These are phyloP conservation scores for Buceros bicornis DNA, from an alignment of 2,797 vertebrate genomes.

Conservation along the genomic window DNA sequence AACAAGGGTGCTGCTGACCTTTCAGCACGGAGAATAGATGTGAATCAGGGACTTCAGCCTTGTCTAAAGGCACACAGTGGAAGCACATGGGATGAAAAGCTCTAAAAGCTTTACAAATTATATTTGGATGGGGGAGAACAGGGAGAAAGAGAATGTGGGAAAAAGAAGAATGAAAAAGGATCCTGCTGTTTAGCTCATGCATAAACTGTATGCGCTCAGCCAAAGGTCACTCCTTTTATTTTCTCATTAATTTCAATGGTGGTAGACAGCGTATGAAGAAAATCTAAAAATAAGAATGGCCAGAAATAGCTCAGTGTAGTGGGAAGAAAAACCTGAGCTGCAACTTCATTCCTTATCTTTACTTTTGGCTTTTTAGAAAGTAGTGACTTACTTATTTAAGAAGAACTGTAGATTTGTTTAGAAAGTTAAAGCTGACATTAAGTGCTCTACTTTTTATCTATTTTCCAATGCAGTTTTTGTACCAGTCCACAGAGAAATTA, in stretches of 20 bases:
- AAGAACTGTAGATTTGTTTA: not conserved
- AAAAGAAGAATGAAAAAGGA: conserved; percentile 37
- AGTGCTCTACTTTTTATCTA: not conserved
- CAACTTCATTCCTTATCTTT: not conserved
- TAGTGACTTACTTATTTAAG: not conserved
- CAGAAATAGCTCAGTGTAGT: conserved; percentile 1
- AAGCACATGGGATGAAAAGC: conserved; percentile 46
- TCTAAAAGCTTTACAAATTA: conserved; percentile 50
- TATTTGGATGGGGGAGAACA: conserved; percentile 8
- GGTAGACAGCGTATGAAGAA: conserved; percentile 57
- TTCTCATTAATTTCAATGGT: conserved; percentile 71
- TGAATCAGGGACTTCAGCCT: conserved; percentile 25
- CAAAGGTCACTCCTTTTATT: conserved; percentile 70
- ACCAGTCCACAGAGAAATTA: not conserved
- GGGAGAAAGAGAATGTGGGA: conserved; percentile 55
- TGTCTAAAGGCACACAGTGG: not conserved
- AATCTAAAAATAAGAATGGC: conserved; percentile 62
- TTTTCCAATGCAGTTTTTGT: not conserved
- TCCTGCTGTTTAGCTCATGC: conserved; percentile 52
- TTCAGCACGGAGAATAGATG: conserved; percentile 25
- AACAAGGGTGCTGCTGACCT: conserved; percentile 32
- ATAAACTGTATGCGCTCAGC: conserved; percentile 66
- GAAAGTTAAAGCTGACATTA: not conserved
- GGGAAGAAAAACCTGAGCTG: conserved; percentile 20
- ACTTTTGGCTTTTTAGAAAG: not conserved